Base-by-base conservation (phyloP, 2,888 invertebrate species). In the Lydus trimaculatus region DNA sequence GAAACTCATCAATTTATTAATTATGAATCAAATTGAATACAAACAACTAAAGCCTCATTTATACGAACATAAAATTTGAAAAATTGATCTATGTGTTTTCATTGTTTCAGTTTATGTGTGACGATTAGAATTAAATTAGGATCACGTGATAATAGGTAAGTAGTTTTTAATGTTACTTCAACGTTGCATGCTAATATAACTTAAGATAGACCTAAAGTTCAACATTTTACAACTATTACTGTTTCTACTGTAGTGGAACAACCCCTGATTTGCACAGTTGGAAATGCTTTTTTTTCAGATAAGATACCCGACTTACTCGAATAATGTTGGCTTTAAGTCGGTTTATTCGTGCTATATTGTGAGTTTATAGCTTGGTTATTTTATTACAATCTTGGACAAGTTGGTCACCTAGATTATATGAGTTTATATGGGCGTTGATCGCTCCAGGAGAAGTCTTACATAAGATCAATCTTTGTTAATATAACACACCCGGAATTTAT, bases 151-250 rank as follows among this genome's bases (percentile, higher is more conserved):
- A 77, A 77, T 79, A 76, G 76, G 75, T 75, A 33, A n/a, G 69
- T 74, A 79, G 76, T 77, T 78, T 75, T 75, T 79, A 77, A 76
- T 78, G 78, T 77, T 71, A 71, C 73, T 71, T 67, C 73, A 76
- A 77, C 77, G 78, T 80, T 77, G 79, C 79, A 80, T 79, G 79
- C 78, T 78, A 79, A 80, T 77, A 74, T 76, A 67, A 76, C 73
- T 77, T 77, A 75, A 76, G 76, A 76, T 76, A 77, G 17, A 5
- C 8, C 6, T 7, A 43, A 43, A 43, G 1, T n/a, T n/a, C n/a
- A n/a, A 17, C n/a, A 17, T 17, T 43, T 17, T 17, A 43, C 43
- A 9, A 48, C 48, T 36, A 15, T 36, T 36, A 15, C 8, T 6
- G 36, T 15, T 28, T 4, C 28, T 28, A n/a, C n/a, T n/a, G n/a